A percentile compares a stretch with the other conserved stretches of the same genome.
Conservation (phyloP, 2,797 vertebrate species). For the Rhabdophis nuchalis region DNA sequence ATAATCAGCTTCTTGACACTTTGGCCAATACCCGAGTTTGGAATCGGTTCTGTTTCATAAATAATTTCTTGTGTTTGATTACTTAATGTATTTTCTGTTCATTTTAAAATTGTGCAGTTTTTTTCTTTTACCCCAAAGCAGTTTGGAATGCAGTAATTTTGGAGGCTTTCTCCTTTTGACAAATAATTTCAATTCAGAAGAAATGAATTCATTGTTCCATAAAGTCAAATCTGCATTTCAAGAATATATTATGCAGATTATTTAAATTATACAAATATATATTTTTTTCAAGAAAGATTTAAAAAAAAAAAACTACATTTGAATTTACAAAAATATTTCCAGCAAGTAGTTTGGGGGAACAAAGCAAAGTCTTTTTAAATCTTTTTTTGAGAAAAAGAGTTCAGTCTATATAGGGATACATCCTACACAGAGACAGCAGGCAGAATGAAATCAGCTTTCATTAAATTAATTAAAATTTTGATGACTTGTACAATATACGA, state of each 20-base stretch:
- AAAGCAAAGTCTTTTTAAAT: constrained; percentile 23
- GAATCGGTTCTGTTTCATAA: background rate
- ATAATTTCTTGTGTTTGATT: background rate
- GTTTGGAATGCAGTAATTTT: background rate
- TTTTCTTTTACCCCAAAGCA: background rate
- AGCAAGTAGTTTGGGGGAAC: background rate
- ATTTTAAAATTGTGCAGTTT: background rate
- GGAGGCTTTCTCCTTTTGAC: background rate
- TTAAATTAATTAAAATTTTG: constrained; percentile 63
- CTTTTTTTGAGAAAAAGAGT: constrained; percentile 8
- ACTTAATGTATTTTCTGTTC: background rate
- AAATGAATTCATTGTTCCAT: constrained; percentile 50
- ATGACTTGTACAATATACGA: constrained; percentile 57
- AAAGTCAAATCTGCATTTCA: constrained; percentile 28
- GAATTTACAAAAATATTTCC: background rate
- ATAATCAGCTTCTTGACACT: background rate
- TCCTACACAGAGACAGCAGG: constrained; percentile 11
- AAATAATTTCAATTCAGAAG: background rate
- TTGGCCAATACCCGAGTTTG: background rate
- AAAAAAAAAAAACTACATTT: background rate
- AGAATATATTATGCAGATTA: background rate
- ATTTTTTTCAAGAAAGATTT: background rate
- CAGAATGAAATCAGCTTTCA: constrained; percentile 49
- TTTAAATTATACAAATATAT: constrained; percentile 6
- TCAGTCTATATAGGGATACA: constrained; percentile 23